Evolutionary conservation across 2,113 vertebrate species (phyloP).

Genomic region (Piprites chloris): DNA sequence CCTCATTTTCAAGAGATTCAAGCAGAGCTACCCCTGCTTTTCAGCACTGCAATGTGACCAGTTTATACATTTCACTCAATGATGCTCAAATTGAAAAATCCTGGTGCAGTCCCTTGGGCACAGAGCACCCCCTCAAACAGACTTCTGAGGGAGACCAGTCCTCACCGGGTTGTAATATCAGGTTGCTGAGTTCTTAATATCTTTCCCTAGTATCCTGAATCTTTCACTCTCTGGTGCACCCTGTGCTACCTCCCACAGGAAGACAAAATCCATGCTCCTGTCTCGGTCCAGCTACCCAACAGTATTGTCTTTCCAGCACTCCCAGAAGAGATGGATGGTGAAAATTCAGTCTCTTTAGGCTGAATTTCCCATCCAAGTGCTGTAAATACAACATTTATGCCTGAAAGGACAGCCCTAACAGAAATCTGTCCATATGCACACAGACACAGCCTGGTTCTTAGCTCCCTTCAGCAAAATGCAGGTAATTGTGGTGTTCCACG

Average conservation of each 20-base stretch:
- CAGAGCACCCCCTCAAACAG: not conserved
- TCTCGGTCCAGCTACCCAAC: not conserved
- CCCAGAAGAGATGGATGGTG: not conserved
- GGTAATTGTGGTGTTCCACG: not conserved
- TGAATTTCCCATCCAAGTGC: not conserved
- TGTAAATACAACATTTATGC: not conserved
- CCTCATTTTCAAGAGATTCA: not conserved
- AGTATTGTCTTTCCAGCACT: not conserved
- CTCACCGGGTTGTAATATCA: not conserved
- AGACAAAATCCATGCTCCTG: not conserved
- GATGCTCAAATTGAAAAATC: not conserved
- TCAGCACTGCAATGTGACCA: not conserved
- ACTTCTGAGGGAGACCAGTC: not conserved
- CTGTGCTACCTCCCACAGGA: not conserved
- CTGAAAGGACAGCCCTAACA: not conserved
- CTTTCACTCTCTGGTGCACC: not conserved
- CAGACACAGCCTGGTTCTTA: accelerated
- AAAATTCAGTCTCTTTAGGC: not conserved
- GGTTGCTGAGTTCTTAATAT: not conserved
- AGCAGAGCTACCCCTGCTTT: not conserved
- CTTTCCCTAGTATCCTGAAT: not conserved
- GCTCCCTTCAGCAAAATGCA: not conserved
- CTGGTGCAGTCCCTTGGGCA: not conserved
- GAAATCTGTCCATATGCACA: not conserved
- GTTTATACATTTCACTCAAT: not conserved